Evolutionary conservation across 2,888 invertebrate genomes (phyloP), one percentile per base, ranked within the genome.

Genomic region (Andrena hattorfiana): DNA sequence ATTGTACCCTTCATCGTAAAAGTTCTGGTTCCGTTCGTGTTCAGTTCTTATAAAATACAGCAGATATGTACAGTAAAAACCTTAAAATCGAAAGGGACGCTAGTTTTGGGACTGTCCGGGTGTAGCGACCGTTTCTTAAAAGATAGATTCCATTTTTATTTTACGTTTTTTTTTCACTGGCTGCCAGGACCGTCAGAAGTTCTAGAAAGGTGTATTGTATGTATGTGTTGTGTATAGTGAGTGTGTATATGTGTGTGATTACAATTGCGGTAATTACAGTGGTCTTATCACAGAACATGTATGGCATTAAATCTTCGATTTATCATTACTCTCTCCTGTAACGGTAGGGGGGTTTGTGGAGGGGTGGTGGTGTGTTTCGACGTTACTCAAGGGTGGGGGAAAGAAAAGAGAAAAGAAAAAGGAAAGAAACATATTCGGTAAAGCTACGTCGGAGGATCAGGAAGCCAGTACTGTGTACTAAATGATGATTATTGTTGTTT

Each of bases 221-320:
- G 56, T 56, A 56, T 26, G 56, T 56, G 56, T 42, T 16, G 42
- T 56, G 56, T 56, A 26, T 56, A 26, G 23, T 54, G 68, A 26
- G 54, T 54, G 32, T 32, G 30, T 30, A 7, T 30, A 7, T 30
- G 67, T 56, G 56, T 66, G 70, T 60, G 71, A 71, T 69, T 92
- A 92, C 90, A 91, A 91, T 93, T 93, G 93, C 92, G 92, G 92
- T 93, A 93, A 93, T 93, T 93, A 93, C 92, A 94, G 93, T 93
- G 94, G 93, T 94, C 94, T 94, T 94, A 94, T 94, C 94, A 94
- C 94, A 94, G 94, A 94, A 94, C 93, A 94, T 94, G 94, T 94
- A 94, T 94, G 94, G 94, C 94, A 94, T 94, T 94, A 93, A 93
- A 94, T 91, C 90, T 62, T 81, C 81, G 35, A 81, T 93, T 42